phyloP scores from a whole-genome alignment of 2,113 vertebrate genomes.

The Erythrocercus mccallii region DNA sequence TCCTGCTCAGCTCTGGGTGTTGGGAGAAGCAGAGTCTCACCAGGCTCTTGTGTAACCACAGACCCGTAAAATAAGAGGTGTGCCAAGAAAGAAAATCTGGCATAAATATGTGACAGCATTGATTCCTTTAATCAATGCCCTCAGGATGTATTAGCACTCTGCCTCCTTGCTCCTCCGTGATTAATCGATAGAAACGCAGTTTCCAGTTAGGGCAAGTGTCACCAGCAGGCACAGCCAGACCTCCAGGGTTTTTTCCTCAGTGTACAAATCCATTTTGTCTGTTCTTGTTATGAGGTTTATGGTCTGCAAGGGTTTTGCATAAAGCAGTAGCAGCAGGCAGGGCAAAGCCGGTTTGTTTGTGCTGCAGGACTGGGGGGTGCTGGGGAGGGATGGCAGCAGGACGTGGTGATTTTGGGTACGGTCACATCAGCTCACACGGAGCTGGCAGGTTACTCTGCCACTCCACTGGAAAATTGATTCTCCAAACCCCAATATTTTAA shows the following conservation, averaged over 20 bases:
- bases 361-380: background rate
- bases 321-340: background rate
- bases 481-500: background rate
- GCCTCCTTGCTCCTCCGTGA: background rate
- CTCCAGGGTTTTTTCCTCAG: background rate
- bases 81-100: conserved; percentile 18
- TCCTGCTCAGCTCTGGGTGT: background rate
- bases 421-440: background rate
- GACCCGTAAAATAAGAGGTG: background rate
- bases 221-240: background rate
- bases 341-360: background rate
- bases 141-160: conserved; percentile 3
- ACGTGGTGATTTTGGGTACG: background rate
- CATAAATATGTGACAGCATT: background rate
- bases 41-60: background rate
- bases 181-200: conserved; percentile 4
- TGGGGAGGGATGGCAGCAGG: background rate
- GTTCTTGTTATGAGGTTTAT: background rate
- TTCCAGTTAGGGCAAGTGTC: conserved; percentile 41
- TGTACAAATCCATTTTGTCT: background rate
- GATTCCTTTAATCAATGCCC: conserved; percentile 22
- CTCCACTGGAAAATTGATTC: background rate
- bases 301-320: background rate
- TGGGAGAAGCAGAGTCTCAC: background rate
- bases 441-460: background rate